Base-by-base conservation (phyloP, 2,797 vertebrate species). In the Darevskia mixta region DNA sequence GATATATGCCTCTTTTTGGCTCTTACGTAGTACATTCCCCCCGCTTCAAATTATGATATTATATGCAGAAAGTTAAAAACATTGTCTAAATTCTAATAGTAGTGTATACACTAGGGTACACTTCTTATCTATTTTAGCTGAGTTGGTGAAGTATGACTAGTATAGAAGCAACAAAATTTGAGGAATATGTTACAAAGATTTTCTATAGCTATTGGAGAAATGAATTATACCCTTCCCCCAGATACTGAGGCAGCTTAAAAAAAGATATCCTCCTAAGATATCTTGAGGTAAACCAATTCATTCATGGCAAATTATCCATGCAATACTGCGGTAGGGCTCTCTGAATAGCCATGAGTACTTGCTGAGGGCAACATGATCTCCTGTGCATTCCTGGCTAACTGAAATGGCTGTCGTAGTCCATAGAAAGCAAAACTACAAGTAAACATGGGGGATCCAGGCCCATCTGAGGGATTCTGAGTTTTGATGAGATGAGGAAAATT, bases 41-140 rank as follows among this genome's bases (percentile, higher is more conserved):
- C 96, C 95, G 38, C 38, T 13, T 96, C 97, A 96, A 97, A 98
- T 97, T 97, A 96, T 95, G 90, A 93, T 89, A 89, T 97, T 95
- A 93, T 93, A 92, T 92, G 92, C 93, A 95, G 94, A 97, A 97
- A 96, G 95, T 89, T 89, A 87, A 67, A 91, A 91, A 91, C 82
- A 67, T 7, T 35, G 3, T 58, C 17, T 66, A 90, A 0, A 18
- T 83, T 64, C 20, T 85, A 72, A 88, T 29, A 5, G 6, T 4
- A 2, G 8, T 82, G 75, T 61, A 85, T 85, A 79, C 6, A 9
- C 32, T 32, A 83, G 0, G 0, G n/a, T 45, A 76, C 17, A 83
- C 75, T 87, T 7, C 80, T 58, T 2, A 0, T 38, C 80, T 83
- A 1, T 84, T 55, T 66, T 10, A 87, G 38, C 89, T 94, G 81